Percentiles rank a stretch among this genome's conserved stretches.
phyloP scores from a whole-genome alignment of 2,113 vertebrate genomes.

The Cavia aperea region DNA sequence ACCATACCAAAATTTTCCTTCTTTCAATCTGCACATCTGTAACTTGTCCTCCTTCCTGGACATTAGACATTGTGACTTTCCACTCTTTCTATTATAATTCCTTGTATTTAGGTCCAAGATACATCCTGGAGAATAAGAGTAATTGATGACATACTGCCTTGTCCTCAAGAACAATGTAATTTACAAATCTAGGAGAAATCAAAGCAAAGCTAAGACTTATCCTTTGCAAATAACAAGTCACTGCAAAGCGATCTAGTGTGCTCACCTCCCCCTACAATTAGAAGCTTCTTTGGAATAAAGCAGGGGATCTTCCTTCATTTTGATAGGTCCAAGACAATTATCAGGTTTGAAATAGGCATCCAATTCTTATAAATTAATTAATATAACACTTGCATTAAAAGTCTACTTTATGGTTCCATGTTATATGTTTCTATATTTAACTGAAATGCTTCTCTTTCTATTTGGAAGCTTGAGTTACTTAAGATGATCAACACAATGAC shows the following conservation, averaged over 20 bases:
- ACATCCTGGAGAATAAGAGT: background rate
- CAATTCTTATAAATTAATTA: background rate
- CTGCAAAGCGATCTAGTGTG: background rate
- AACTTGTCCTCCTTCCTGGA: background rate
- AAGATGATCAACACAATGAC: background rate
- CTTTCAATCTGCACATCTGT: too few species aligned
- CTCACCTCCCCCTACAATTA: background rate
- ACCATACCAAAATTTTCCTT: background rate
- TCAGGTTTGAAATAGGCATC: background rate
- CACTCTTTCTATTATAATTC: background rate
- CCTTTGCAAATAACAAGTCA: background rate
- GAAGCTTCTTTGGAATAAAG: background rate
- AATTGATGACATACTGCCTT: background rate
- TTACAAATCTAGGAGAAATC: background rate
- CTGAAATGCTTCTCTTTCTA: background rate
- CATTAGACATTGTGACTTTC: background rate
- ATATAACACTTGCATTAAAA: background rate
- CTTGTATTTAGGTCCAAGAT: background rate
- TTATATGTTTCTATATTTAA: background rate
- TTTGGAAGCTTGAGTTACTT: background rate
- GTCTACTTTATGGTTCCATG: background rate
- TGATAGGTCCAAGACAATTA: background rate
- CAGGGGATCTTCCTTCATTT: background rate
- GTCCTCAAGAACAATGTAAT: background rate
- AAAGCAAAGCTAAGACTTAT: background rate